Evolutionary conservation across 1,140 invertebrate species (phyloP).

Genomic region (Bombus terrestris): DNA sequence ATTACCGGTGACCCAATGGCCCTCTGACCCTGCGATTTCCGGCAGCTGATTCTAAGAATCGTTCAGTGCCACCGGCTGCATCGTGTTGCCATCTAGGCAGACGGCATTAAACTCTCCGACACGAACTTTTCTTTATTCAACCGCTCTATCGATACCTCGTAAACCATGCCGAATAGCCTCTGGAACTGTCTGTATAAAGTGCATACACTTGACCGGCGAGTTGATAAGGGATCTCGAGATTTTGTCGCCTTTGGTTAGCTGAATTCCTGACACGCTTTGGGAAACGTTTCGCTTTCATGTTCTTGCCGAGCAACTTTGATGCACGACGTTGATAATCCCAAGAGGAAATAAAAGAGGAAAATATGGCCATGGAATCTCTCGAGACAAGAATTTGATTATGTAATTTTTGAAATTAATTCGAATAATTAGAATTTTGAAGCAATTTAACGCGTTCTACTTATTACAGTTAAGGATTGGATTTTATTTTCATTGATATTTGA

Average conservation of each 20-base stretch:
- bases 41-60: constrained; percentile 4
- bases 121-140: constrained; percentile 40
- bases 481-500: too few species aligned
- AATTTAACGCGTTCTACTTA: too few species aligned
- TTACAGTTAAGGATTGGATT: too few species aligned
- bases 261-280: not conserved
- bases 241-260: not conserved
- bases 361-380: not conserved
- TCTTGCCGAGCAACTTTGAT: not conserved
- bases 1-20: constrained; percentile 52
- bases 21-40: constrained; percentile 37
- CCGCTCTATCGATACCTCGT: constrained; percentile 36
- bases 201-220: not conserved
- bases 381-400: not conserved
- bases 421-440: not conserved
- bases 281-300: not conserved
- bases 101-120: constrained; percentile 35
- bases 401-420: not conserved
- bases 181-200: not conserved
- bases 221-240: not conserved
- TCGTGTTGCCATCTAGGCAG: constrained; percentile 67
- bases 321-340: not conserved
- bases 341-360: not conserved
- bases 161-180: not conserved
- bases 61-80: constrained; percentile 29